Evolutionary conservation across 1,140 invertebrate genomes (phyloP).

Genomic region (Bactericera cockerelli): DNA sequence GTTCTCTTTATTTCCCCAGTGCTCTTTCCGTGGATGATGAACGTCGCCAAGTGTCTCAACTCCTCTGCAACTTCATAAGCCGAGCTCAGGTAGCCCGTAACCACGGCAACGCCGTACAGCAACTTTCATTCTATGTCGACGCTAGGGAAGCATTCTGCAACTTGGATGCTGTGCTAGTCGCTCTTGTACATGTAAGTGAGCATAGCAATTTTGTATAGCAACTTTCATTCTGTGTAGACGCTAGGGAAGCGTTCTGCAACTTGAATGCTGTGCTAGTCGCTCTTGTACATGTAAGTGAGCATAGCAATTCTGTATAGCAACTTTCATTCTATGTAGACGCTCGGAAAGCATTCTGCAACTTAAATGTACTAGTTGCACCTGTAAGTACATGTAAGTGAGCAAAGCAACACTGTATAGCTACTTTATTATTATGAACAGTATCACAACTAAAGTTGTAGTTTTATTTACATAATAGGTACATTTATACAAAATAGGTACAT

Average conservation of each 20-base stretch:
- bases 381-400: conserved; percentile 56
- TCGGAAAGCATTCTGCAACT: conserved; percentile 70
- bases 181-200: conserved; percentile 65
- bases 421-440: conserved; percentile 2
- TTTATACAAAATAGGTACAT: too few relatives aligned
- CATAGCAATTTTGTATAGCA: too few relatives aligned
- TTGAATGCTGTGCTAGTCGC: conserved; percentile 70
- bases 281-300: conserved; percentile 62
- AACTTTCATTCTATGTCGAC: conserved; percentile 86
- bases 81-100: conserved; percentile 45
- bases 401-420: too few relatives aligned
- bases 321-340: conserved; percentile 87
- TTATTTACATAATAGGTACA: too few relatives aligned
- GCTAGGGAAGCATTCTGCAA: conserved; percentile 75
- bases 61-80: conserved; percentile 67
- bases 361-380: conserved; percentile 73
- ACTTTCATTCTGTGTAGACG: conserved; percentile 84
- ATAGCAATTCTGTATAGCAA: too few relatives aligned
- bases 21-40: conserved; percentile 89
- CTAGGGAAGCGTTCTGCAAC: conserved; percentile 73
- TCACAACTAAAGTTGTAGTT: too few relatives aligned
- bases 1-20: too few relatives aligned
- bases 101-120: conserved; percentile 73
- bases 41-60: conserved; percentile 60
- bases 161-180: conserved; percentile 67